These are phyloP conservation scores for Protodeltote pygarga DNA, from an alignment of 2,888 invertebrate species.

Conservation along the genomic window DNA sequence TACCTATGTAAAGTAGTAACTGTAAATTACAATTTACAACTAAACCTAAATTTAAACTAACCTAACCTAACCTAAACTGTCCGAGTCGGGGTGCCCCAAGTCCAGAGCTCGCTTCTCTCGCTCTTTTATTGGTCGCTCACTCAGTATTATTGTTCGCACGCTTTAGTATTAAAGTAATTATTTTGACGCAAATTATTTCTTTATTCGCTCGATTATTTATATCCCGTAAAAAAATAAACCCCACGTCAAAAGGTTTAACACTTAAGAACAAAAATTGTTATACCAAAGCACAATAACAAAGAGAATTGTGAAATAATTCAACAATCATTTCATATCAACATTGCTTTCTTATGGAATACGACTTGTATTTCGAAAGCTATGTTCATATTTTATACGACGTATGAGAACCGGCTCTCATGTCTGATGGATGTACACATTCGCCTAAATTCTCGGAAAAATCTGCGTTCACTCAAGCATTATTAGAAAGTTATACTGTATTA, in stretches of 20 bases:
- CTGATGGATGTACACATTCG: slow-evolving; percentile 35
- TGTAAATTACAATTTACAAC: too few species aligned
- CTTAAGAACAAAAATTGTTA: slow-evolving; percentile 39
- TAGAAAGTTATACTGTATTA: not conserved
- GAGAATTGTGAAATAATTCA: slow-evolving; percentile 45
- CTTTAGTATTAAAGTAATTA: too few species aligned
- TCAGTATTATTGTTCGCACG: too few species aligned
- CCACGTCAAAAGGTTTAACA: slow-evolving; percentile 34
- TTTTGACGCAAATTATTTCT: too few species aligned
- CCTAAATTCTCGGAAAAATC: slow-evolving; percentile 27
- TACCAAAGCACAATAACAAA: slow-evolving; percentile 37
- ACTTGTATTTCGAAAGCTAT: too few species aligned
- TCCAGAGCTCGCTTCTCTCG: too few species aligned
- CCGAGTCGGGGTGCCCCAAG: too few species aligned
- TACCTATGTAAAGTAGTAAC: too few species aligned
- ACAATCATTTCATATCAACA: slow-evolving; percentile 51
- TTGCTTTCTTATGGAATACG: slow-evolving; percentile 46
- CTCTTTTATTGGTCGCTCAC: too few species aligned
- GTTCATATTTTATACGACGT: slow-evolving; percentile 39
- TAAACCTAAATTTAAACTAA: too few species aligned
- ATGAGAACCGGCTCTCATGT: slow-evolving; percentile 32
- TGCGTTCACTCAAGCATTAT: slow-evolving; percentile 20
- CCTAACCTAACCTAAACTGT: too few species aligned
- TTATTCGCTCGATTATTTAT: too few species aligned
- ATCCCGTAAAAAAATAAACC: slow-evolving; percentile 46